Conservation (phyloP, 2,888 invertebrate genomes). For the Sympetrum striolatum region DNA sequence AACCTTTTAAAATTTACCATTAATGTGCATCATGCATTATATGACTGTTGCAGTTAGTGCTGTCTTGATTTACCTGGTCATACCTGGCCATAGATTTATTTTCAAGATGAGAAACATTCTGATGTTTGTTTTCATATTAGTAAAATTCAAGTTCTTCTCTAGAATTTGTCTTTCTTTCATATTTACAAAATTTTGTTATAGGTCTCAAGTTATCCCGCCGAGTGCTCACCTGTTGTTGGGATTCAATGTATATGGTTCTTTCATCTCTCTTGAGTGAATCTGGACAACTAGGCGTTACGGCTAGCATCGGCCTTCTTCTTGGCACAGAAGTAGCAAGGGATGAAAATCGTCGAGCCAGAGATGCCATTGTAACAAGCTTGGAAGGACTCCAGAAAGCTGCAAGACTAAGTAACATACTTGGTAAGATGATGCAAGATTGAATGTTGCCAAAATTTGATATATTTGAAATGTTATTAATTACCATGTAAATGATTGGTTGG, state of each 20-base stretch:
- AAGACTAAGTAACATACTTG: constrained; percentile 84
- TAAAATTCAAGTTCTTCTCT: too few relatives aligned
- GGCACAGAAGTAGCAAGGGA: constrained; percentile 60
- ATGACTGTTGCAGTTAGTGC: too few relatives aligned
- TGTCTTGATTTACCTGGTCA: too few relatives aligned
- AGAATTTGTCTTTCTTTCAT: too few relatives aligned
- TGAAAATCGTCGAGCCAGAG: constrained; percentile 65
- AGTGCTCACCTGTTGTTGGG: constrained; percentile 90
- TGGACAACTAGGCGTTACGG: constrained; percentile 52
- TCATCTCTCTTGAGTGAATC: constrained; percentile 74
- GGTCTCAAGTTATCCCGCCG: constrained; percentile 61
- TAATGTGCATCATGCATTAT: too few relatives aligned
- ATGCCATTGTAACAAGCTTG: constrained; percentile 85
- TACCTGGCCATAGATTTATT: too few relatives aligned
- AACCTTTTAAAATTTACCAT: too few relatives aligned
- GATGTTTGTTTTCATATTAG: too few relatives aligned
- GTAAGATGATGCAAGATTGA: constrained; percentile 55
- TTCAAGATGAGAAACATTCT: too few relatives aligned
- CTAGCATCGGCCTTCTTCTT: constrained; percentile 58
- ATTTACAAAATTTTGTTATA: constrained; percentile 45
- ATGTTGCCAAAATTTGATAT: too few relatives aligned
- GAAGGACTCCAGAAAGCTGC: constrained; percentile 93
- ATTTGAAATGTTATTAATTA: too few relatives aligned
- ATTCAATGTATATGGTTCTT: constrained; percentile 86
- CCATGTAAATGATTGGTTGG: too few relatives aligned